Conservation (phyloP, 2,888 invertebrate genomes). For the Erpobdella octoculata region DNA sequence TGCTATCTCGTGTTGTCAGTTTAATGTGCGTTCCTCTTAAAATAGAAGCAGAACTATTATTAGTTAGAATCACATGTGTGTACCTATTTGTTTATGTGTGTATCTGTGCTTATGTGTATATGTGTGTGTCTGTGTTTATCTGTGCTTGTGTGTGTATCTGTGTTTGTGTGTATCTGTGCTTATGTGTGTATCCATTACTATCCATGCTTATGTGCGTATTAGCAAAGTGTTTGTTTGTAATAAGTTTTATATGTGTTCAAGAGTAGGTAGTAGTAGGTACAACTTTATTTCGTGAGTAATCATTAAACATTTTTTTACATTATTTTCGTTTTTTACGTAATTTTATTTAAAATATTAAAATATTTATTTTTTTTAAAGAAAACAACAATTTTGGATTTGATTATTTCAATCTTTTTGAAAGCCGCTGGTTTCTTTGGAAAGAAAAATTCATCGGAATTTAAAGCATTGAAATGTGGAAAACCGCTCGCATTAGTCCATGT, state of each 20-base stretch:
- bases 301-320: too few relatives aligned
- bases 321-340: too few relatives aligned
- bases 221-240: not conserved
- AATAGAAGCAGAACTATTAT: not conserved
- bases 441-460: too few relatives aligned
- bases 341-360: too few relatives aligned
- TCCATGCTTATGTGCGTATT: not conserved
- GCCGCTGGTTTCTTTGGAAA: too few relatives aligned
- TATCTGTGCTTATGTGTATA: not conserved
- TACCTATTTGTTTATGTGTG: not conserved
- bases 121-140: not conserved
- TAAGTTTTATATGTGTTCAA: not conserved
- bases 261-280: not conserved
- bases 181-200: not conserved
- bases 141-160: not conserved
- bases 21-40: not conserved
- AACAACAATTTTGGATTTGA: too few relatives aligned
- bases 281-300: too few relatives aligned
- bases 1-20: not conserved
- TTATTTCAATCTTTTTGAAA: too few relatives aligned
- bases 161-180: not conserved
- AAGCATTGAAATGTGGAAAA: too few relatives aligned
- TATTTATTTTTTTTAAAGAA: too few relatives aligned
- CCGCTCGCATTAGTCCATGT: too few relatives aligned
- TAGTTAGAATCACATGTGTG: not conserved